Evolutionary conservation across 2,888 invertebrate species (phyloP), one percentile per base, ranked within the genome.

Genomic region (Tachina grossa): DNA sequence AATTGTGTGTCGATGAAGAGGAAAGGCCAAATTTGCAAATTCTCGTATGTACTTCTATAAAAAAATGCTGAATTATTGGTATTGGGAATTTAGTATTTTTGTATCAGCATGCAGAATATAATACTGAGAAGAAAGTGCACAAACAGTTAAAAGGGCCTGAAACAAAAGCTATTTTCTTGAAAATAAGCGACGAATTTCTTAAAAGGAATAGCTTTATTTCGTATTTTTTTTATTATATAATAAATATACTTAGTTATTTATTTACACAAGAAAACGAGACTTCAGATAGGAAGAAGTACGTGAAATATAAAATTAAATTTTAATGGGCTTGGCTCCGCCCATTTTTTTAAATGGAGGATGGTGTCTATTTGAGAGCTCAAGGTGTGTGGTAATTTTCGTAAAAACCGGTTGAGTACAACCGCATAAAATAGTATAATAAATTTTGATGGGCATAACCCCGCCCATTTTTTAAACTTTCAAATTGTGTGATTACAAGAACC

Each of bases 81-180:
- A 9, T 16, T 51, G 2, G 31, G 6, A 31, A 31, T 9, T 51
- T 5, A 13, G 13, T 22, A 31, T 9, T 45, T 65, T 39, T 41
- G 9, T 53, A 22, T 19, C n/a, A 43, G 2, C 14, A 31, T 31
- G 6, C 31, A 11, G 3, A 5, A 59, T 19, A 10, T 9, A 43
- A 16, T 43, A 1, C 43, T 71, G 82, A 49, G n/a, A 31, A 68
- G 14, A 45, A 83, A 68, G 57, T 39, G 51, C n/a, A 72, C 31
- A 51, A 43, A 51, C 71, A 53, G 49, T 39, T 47, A 55, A 78
- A 78, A 75, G 74, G 74, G 55, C 53, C 68, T 63, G 4, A 63
- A 51, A 43, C 14, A 68, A 10, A 11, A n/a, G 22, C 9, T 5
- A 14, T 31, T 31, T 31, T 31, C 10, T 57, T 19, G 0, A 19